Evolutionary conservation across 2,888 invertebrate species (phyloP).

Genomic region (Coenonympha arcania): DNA sequence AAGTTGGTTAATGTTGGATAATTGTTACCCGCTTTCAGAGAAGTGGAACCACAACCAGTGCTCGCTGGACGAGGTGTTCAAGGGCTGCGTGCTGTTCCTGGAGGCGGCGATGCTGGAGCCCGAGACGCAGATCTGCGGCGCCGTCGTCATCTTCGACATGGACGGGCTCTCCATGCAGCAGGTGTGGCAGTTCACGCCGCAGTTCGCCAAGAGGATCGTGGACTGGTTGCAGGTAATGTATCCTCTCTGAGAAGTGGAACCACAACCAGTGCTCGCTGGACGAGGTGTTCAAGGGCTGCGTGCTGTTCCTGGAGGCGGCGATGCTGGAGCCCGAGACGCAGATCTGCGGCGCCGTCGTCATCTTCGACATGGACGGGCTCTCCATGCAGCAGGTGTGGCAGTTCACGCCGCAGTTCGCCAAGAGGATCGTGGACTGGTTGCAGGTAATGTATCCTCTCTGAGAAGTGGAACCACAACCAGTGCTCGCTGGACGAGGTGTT

Average conservation of each 20-base stretch:
- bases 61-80: conserved; percentile 84
- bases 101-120: conserved; percentile 89
- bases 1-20: background rate
- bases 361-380: conserved; percentile 90
- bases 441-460: conserved; percentile 80
- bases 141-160: conserved; percentile 88
- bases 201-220: conserved; percentile 87
- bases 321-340: conserved; percentile 85
- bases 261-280: conserved; percentile 83
- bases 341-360: conserved; percentile 84
- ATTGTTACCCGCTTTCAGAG: conserved; percentile 56
- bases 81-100: conserved; percentile 84
- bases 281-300: conserved; percentile 88
- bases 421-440: conserved; percentile 87
- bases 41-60: conserved; percentile 89
- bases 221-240: conserved; percentile 88
- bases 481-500: conserved; percentile 85
- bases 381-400: conserved; percentile 87
- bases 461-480: conserved; percentile 88
- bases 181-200: conserved; percentile 89
- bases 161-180: conserved; percentile 86
- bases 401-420: conserved; percentile 88
- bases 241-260: conserved; percentile 84
- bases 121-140: conserved; percentile 82
- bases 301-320: conserved; percentile 85